Conservation (phyloP, 2,113 vertebrate species). For the Percina caprodes region DNA sequence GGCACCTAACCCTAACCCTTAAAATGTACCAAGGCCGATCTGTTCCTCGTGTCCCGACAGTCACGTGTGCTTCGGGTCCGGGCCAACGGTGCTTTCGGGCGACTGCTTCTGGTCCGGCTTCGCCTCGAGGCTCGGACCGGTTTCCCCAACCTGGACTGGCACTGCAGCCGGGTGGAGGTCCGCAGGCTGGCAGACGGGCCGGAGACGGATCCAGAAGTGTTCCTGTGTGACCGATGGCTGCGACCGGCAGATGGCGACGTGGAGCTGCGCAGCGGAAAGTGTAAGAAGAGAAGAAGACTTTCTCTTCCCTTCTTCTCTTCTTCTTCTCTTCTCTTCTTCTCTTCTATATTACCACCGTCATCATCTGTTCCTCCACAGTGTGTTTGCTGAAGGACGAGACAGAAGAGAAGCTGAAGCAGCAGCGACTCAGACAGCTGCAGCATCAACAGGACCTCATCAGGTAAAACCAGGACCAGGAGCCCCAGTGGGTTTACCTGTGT, state of each 20-base stretch:
- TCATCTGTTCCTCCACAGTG: conserved; percentile 63
- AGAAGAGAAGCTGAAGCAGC: conserved; percentile 65
- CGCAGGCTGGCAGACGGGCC: not conserved
- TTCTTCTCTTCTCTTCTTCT: no score
- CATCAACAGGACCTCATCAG: conserved; percentile 67
- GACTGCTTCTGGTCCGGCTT: conserved; percentile 73
- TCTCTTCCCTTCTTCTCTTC: no score
- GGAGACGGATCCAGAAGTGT: conserved; percentile 40
- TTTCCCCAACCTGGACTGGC: conserved; percentile 78
- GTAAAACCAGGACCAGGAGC: conserved; percentile 33
- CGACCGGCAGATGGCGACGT: conserved; percentile 65
- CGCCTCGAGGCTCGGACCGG: conserved; percentile 65
- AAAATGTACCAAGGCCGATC: rapidly evolving
- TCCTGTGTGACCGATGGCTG: conserved; percentile 78
- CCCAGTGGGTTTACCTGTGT: no score
- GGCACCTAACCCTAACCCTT: no score
- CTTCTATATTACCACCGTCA: no score
- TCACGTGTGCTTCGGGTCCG: conserved; percentile 34
- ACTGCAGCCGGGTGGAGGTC: conserved; percentile 73
- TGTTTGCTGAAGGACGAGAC: conserved; percentile 69
- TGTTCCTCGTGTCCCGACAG: conserved; percentile 40
- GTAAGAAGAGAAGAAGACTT: conserved; percentile 53
- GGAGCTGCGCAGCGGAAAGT: conserved; percentile 64
- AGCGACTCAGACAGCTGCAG: conserved; percentile 69
- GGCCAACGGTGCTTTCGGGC: conserved; percentile 49